Evolutionary conservation across 2,888 invertebrate species (phyloP), one percentile per base, ranked within the genome.

Genomic region (Chrysomela aeneicollis): DNA sequence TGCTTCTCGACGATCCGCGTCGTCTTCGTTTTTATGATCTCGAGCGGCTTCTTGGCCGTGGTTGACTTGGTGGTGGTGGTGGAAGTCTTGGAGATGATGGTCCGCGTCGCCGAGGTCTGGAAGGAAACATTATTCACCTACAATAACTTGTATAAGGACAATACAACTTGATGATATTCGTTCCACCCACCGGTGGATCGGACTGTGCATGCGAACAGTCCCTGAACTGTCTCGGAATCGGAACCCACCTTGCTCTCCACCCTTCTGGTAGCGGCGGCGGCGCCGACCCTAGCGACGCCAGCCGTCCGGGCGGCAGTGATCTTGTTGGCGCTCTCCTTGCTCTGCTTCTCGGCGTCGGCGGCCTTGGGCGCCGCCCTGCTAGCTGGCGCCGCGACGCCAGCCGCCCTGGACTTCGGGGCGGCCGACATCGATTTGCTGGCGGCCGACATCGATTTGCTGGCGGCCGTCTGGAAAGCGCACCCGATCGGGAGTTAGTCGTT

Each of bases 311-410:
- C 15, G 42, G 42, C 78, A 12, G 77, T 78, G 75, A 90, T 85
- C 77, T 89, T 90, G 79, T 90, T 91, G 57, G 88, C 88, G 73
- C 88, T 87, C 71, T 91, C 90, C 80, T 91, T 90, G 70, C 85
- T 87, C 76, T 88, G 88, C 74, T 91, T 91, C 61, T 83, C 82
- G 1, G 79, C 74, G 61, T 81, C 80, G 70, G 77, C 73, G 17
- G 62, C 77, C 35, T 76, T 72, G 9, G 76, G 69, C 6, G 70
- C 64, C 9, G 77, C 74, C 57, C 67, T 75, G 0, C 75, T 73
- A n/a, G 74, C 60, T 12, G 78, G 74, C 51, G 75, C 64, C 9
- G 77, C 74, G 54, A 66, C 75, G 0, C 75, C 73, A n/a, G 74
- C 60, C 51, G 75, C 71, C 63, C 73, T 73, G 15, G 77, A 73